Conservation (phyloP, 1,140 invertebrate genomes). For the Gyrodactylus salaris region DNA sequence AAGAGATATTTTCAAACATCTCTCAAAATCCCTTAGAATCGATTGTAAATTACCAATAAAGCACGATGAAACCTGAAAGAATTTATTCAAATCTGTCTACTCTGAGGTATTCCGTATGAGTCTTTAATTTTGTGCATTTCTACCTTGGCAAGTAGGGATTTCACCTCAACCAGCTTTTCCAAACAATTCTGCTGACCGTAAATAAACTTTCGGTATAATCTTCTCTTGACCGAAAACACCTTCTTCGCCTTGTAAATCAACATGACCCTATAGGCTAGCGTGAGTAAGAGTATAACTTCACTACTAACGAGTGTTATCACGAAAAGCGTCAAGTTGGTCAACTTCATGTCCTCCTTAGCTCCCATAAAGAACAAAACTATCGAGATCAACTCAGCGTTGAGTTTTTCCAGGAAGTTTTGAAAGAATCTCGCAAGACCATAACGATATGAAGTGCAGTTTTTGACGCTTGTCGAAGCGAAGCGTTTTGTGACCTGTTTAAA, state of each 20-base stretch:
- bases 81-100: neutral
- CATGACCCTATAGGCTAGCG: neutral
- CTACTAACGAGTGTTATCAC: neutral
- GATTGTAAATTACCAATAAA: neutral
- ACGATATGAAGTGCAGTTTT: neutral
- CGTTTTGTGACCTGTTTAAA: neutral
- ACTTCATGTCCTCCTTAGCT: neutral
- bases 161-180: neutral
- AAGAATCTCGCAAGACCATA: neutral
- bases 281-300: neutral
- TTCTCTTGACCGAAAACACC: neutral
- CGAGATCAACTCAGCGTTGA: neutral
- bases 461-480: neutral
- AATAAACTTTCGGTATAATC: neutral
- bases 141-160: neutral
- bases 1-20: too few relatives aligned
- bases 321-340: neutral
- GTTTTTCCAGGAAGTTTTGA: neutral
- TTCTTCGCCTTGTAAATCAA: neutral
- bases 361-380: neutral
- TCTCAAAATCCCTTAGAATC: neutral
- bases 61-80: neutral
- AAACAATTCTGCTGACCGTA: neutral
- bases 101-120: neutral
- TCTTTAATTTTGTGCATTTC: neutral